Evolutionary conservation across 2,888 invertebrate genomes (phyloP), one percentile per base, ranked within the genome.

Genomic region (Melieria picta): DNA sequence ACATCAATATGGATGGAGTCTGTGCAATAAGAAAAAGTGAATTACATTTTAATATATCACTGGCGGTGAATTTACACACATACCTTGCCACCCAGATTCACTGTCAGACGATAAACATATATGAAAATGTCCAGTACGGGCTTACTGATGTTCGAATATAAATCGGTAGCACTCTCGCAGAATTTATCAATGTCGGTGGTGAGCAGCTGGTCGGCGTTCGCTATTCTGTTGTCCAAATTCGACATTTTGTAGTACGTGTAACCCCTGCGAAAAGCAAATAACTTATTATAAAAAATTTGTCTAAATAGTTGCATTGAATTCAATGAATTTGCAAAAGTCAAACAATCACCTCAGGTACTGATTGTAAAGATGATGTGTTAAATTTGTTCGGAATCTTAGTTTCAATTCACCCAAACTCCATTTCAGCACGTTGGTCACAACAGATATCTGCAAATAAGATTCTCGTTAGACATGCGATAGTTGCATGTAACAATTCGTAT

Each of bases 151-250:
- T 99, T 98, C 74, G 97, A 96, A 88, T 99, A 99, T 11, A 99
- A 89, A 84, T 98, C 98, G 0, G 97, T 95, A 50, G 97, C 93
- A 70, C 96, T 94, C 79, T 96, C 96, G 85, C 98, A 98, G 89
- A 99, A 98, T 87, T 96, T 97, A 86, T 99, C 99, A 1, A 99
- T 94, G 84, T 99, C 99, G 0, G 95, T 97, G 0, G 98, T 98
- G 70, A 99, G 88, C 63, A 99, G 89, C 85, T 99, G 98, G 87
- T 99, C 99, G 1, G 97, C 95, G 88, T 99, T 99, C 10, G 96
- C 91, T 87, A 98, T 97, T 83, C 98, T 90, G 82, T 94, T 96
- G 87, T 99, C 98, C 80, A 98, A 88, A 88, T 98, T 98, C 74
- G 93, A 93, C 91, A 99, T 96, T 88, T 97, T 95, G 88, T 99